These are phyloP conservation scores for Crepidodera aurea DNA, from an alignment of 2,888 invertebrate genomes.

Conservation along the genomic window DNA sequence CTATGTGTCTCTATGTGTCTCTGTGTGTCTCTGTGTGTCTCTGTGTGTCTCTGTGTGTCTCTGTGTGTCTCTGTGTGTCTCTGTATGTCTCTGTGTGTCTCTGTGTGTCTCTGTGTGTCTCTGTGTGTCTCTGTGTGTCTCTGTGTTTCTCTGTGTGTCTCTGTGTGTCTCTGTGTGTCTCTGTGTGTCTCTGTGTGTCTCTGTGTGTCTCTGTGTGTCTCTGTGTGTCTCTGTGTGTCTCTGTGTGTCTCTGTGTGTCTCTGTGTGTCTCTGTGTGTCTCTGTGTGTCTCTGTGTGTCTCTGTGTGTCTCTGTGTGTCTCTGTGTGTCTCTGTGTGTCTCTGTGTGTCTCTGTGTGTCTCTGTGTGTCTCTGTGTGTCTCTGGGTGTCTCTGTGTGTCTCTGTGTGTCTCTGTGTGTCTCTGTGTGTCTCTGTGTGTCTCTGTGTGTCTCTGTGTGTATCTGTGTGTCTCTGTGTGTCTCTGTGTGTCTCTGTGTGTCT, in stretches of 20 bases:
- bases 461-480: too few species aligned
- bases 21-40: background rate
- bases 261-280: background rate
- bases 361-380: background rate
- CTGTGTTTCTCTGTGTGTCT: too few species aligned
- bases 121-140: background rate
- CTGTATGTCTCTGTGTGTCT: background rate
- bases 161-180: background rate
- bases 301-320: background rate
- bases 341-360: background rate
- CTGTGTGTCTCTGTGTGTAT: too few species aligned
- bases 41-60: background rate
- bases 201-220: background rate
- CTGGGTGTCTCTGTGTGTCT: too few species aligned
- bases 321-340: background rate
- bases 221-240: background rate
- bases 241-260: background rate
- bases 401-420: background rate
- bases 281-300: background rate
- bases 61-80: background rate
- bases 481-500: background rate
- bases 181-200: background rate
- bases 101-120: background rate
- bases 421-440: background rate
- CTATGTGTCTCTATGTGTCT: too few species aligned